Base-by-base conservation (phyloP, 1,140 invertebrate genomes). In the Bombus waltoni region DNA sequence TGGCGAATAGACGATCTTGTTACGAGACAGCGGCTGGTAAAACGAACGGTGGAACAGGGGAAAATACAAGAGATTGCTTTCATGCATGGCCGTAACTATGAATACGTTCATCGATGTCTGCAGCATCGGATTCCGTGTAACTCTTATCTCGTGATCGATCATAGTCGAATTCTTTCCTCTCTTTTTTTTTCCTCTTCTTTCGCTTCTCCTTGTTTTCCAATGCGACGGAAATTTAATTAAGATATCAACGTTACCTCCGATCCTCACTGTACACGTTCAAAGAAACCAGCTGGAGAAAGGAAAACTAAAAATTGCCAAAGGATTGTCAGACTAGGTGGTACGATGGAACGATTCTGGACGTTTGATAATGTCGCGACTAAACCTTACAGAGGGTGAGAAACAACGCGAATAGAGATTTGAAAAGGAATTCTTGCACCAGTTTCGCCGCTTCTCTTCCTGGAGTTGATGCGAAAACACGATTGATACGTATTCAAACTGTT, bases 51-150 rank as follows among this genome's bases (percentile, higher is more conserved):
- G 25, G 25, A 10, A 22, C 15, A n/a, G 0, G 62, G 47, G 40
- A 79, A 87, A 62, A 83, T 57, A 42, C 32, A 44, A 76, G 10
- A 38, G 83, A 87, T 83, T 88, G 86, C 59, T 65, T 57, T 53
- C n/a, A 78, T 40, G n/a, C 22, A 87, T 62, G 53, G 71, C 15
- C 15, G 6, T 13, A 25, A 72, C 40, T 18, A 57, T 71, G 28
- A 70, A 70, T 25, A 35, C 38, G 35, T 70, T 10, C 35, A 9
- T 4, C 22, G 68, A 11, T 70, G 9, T 70, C 9, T 0, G 35
- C 35, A 10, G 15, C 32, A 1, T 3, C 15, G 18, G 18, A 22
- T 32, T 4, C 10, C 6, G 32, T 25, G 9, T 28, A 53, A 53
- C 47, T 53, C 47, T 53, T 53, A 53, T 53, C 18, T 5, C 47